Evolutionary conservation across 2,113 vertebrate species (phyloP).

Genomic region (Capreolus pygargus): DNA sequence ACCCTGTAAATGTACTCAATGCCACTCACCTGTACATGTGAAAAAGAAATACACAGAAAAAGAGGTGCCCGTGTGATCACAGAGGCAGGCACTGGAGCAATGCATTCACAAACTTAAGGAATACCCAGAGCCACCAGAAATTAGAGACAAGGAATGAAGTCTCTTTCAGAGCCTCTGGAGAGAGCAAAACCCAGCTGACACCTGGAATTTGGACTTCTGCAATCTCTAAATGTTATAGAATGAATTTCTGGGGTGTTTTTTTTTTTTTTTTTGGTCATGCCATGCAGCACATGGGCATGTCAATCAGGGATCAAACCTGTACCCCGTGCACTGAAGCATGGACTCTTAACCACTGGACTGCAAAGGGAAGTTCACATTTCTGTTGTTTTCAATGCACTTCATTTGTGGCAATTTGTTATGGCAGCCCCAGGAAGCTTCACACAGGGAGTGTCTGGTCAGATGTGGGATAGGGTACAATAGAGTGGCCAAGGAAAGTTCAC

Average conservation of each 20-base stretch:
- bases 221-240: background rate
- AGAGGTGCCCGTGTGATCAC: background rate
- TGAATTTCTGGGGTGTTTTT: background rate
- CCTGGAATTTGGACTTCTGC: background rate
- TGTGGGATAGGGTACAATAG: too few relatives aligned
- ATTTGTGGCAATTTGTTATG: background rate
- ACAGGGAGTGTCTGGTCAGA: background rate
- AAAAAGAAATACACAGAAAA: background rate
- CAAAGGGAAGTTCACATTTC: too few relatives aligned
- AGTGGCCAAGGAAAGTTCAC: background rate
- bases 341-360: too few relatives aligned
- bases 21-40: background rate
- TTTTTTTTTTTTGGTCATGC: too few relatives aligned
- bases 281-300: too few relatives aligned
- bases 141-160: background rate
- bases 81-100: background rate
- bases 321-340: too few relatives aligned
- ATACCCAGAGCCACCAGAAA: background rate
- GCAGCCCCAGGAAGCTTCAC: background rate
- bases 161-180: background rate
- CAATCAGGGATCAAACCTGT: too few relatives aligned
- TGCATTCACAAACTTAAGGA: background rate
- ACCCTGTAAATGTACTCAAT: background rate
- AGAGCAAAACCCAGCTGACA: background rate
- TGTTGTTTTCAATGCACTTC: background rate